These are phyloP conservation scores for Acleris sparsana DNA, from an alignment of 2,888 invertebrate species.

Conservation along the genomic window DNA sequence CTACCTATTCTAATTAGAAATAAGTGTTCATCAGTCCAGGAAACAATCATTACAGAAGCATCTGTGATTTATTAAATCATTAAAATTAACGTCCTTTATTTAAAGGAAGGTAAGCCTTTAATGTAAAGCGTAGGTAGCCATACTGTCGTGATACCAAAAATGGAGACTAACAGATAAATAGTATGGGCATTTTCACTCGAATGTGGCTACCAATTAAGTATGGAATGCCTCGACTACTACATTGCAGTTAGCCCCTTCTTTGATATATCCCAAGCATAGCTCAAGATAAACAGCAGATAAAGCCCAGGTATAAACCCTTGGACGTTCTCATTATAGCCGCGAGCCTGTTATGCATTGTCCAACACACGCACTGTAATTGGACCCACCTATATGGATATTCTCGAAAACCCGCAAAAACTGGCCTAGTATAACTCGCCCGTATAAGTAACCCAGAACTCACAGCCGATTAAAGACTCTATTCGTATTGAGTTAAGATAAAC, in stretches of 20 bases:
- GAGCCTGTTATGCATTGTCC: conserved; percentile 64
- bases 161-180: too few relatives aligned
- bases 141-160: background rate
- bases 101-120: conserved; percentile 41
- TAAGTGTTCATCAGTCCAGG: too few relatives aligned
- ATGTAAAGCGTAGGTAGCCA: conserved; percentile 30
- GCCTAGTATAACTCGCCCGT: conserved; percentile 39
- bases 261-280: conserved; percentile 1
- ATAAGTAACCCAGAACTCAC: too few relatives aligned
- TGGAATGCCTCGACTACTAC: too few relatives aligned
- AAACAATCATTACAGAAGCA: too few relatives aligned
- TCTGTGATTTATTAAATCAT: background rate
- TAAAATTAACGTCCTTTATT: conserved; percentile 1
- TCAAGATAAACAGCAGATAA: conserved; percentile 14
- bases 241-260: too few relatives aligned
- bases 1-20: too few relatives aligned
- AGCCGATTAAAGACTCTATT: too few relatives aligned
- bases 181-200: too few relatives aligned
- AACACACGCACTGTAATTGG: conserved; percentile 65
- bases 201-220: too few relatives aligned
- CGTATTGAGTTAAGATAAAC: conserved; percentile 32
- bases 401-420: conserved; percentile 69
- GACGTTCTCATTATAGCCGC: conserved; percentile 61
- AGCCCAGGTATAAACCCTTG: conserved; percentile 20
- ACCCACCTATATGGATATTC: conserved; percentile 65